Base-by-base conservation (phyloP, 2,113 vertebrate species). In the Genyomyrus donnyi region DNA sequence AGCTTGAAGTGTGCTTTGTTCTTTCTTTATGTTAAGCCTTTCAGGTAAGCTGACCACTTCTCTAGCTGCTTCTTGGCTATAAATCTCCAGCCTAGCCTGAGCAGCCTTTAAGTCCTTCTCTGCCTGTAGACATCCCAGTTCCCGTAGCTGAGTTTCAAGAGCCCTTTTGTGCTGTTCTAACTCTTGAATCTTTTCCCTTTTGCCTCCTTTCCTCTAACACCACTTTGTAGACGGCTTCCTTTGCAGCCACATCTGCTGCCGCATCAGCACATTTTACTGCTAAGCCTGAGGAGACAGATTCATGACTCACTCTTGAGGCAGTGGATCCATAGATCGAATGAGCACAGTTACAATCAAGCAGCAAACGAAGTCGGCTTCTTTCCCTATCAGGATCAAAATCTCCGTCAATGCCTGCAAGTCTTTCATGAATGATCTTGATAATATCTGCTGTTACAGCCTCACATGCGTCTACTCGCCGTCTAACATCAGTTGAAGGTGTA, bases 381-480 rank as follows among this genome's bases (percentile, higher is more conserved):
- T 83, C 39, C 15, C 77, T 4, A 84, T 90, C 89, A 84, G 66
- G 52, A 85, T 91, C 70, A 80, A 91, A 91, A 15, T 91, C 90
- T 21, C 53, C 17, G 6, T 56, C 4, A 56, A 56, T 1, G 17
- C 17, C 53, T 56, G 53, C 53, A 56, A 56, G 53, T 56, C 53
- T 21, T 21, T 56, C 17, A 21, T 56, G 19, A 21, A 56, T 56
- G 17, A 56, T 56, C 17, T 56, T 56, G 53, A 56, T 56, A 56
- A 56, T 56, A 21, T 56, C 53, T 21, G 19, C 53, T 1, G 53
- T 56, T 56, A 56, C 53, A 56, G 53, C 53, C 53, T 7, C 53
- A 56, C 19, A 56, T 56, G 17, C 52, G 52, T 56, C 53, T 21
- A 5, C 53, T 56, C 53, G 53, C 6, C 53, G 19, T 21, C 19